Base-by-base conservation (phyloP, 2,113 vertebrate species). In the Jaculus jaculus region DNA sequence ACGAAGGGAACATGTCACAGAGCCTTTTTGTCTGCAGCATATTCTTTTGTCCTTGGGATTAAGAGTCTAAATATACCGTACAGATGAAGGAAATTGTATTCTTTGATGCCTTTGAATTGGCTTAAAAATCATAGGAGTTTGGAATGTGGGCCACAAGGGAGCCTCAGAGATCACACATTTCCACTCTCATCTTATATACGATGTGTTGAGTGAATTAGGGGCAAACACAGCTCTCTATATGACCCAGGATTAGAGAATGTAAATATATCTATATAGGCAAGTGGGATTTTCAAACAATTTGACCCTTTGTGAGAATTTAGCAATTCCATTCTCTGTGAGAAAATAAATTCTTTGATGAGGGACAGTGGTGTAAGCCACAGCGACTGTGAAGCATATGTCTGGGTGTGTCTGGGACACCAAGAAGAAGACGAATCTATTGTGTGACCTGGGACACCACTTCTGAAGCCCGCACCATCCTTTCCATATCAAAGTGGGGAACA, bases 401-500 rank as follows among this genome's bases (percentile, higher is more conserved):
- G 73, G 58, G 84, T 85, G 83, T 58, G n/a, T 68, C 34, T 8
- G 75, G 7, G 20, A 9, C 60, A 63, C 58, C 65, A 78, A 26
- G 84, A 86, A 92, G 34, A 73, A 60, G 39, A 24, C 90, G 47
- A 87, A 92, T 89, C 84, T 72, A 6, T 93, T 90, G 77, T 96
- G 86, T 86, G 92, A 92, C 94, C 91, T 86, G 82, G 94, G 94
- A 93, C 84, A 94, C 92, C 39, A 26, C 20, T 47, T 90, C 85
- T 95, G 88, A 90, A 74, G 88, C 75, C 82, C 68, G 17, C 47
- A 37, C 54, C 51, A 20, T 93, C 87, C 68, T 96, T 92, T 75
- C 91, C 65, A 10, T 65, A 24, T 93, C 88, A 84, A 82, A 96
- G 66, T 80, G 78, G 88, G 92, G 90, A 95, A 90, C 97, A 97